A percentile compares a stretch with the other conserved stretches of the same genome.
phyloP scores from a whole-genome alignment of 2,797 vertebrate genomes.

The Antrozous pallidus region DNA sequence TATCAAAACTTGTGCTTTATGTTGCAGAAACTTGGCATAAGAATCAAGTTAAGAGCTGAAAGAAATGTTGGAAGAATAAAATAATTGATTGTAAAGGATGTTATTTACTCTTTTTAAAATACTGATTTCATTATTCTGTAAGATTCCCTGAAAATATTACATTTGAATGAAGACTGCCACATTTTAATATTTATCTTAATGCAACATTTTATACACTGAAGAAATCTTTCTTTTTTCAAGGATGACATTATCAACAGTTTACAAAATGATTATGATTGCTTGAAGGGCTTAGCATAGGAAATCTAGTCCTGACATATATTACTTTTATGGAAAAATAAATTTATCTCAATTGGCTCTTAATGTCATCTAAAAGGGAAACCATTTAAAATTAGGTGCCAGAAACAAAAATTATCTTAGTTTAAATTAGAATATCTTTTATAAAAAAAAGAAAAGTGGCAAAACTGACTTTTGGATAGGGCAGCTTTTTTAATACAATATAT shows the following conservation, averaged over 20 bases:
- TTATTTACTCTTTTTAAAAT: slow-evolving; percentile 37
- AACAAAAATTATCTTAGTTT: slow-evolving; percentile 60
- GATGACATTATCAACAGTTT: slow-evolving; percentile 61
- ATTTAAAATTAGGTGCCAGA: slow-evolving; percentile 74
- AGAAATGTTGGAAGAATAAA: slow-evolving; percentile 68
- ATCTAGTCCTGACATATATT: slow-evolving; percentile 65
- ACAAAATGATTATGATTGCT: slow-evolving; percentile 66
- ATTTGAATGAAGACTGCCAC: slow-evolving; percentile 16
- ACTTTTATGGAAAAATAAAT: slow-evolving; percentile 71
- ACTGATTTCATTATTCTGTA: slow-evolving; percentile 47
- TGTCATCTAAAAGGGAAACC: slow-evolving; percentile 56
- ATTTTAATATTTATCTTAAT: slow-evolving; percentile 69
- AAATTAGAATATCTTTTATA: slow-evolving; percentile 65
- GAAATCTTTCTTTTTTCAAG: slow-evolving; percentile 56
- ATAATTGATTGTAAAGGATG: background rate
- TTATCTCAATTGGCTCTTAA: slow-evolving; percentile 73
- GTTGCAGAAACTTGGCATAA: slow-evolving; percentile 4
- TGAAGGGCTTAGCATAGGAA: slow-evolving; percentile 61
- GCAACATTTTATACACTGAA: slow-evolving; percentile 59
- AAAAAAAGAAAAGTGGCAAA: slow-evolving; percentile 50
- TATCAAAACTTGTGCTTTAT: background rate
- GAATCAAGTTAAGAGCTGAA: slow-evolving; percentile 81
- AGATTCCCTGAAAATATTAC: slow-evolving; percentile 29
- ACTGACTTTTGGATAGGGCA: slow-evolving; percentile 39
- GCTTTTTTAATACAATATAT: slow-evolving; percentile 6